Base-by-base conservation (phyloP, 2,888 invertebrate species). In the Metacarcinus magister region DNA sequence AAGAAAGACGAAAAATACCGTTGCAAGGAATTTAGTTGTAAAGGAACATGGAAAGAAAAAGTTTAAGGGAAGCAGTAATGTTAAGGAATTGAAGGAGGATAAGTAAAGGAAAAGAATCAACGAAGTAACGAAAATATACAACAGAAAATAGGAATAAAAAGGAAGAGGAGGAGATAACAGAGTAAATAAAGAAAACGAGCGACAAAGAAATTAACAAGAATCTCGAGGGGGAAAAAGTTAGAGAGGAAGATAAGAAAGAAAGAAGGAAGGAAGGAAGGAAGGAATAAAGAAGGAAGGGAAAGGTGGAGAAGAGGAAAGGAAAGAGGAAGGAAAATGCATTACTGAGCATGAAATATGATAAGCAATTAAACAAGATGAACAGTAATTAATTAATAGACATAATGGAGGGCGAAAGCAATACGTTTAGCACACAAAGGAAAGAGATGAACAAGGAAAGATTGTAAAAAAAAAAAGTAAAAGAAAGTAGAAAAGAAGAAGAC, bases 381-480 rank as follows among this genome's bases (percentile, higher is more conserved):
- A 67, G 19, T 23, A n/a, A 4, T 67, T 67, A 23, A 19, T 67
- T 67, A 23, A 67, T 67, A 23, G 19, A 67, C 67, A n/a, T 67
- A 23, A 67, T 67, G 67, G 67, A 67, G n/a, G 67, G 67, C n/a
- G 67, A 23, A 67, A 5, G 67, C 67, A 67, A n/a, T 67, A 67
- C 19, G 67, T 67, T 67, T 19, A 67, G n/a, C 67, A 67, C 67
- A 67, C 67, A 67, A 67, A 67, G 67, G 67, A 67, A 67, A 67
- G 67, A 67, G 67, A 67, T 2, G 67, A 67, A 1, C 8, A n/a
- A 75, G 28, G n/a, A 75, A 28, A 28, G 7, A 75, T n/a, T 5
- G 75, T 2, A 4, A 4, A 60, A 60, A 54, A 54, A 54, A 19
- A 19, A 60, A 23, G 8, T 1, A 16, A 10, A 54, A 54, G 54